phyloP scores from a whole-genome alignment of 2,113 vertebrate species.

The Hippolais icterina region DNA sequence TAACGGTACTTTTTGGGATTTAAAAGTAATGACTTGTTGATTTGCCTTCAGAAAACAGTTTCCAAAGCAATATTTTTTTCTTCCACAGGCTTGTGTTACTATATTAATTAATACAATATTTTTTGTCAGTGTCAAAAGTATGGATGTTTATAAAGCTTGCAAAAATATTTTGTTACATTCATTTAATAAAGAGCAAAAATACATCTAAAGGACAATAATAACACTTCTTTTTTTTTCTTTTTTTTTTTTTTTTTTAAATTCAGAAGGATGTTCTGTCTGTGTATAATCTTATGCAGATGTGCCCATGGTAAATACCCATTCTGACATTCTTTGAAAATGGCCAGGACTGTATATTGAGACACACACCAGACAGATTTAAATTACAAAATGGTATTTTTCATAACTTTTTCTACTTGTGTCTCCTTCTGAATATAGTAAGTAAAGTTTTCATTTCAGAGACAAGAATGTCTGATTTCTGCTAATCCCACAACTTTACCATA shows the following conservation, averaged over 20 bases:
- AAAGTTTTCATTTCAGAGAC: conserved; percentile 55
- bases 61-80: conserved; percentile 36
- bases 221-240: neutral
- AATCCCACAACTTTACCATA: conserved; percentile 60
- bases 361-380: conserved; percentile 50
- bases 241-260: neutral
- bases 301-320: conserved; percentile 39
- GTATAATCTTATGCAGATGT: conserved; percentile 71
- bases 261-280: conserved; percentile 38
- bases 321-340: conserved; percentile 55
- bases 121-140: conserved; percentile 38
- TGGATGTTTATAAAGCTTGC: conserved; percentile 19
- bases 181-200: conserved; percentile 60
- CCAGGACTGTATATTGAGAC: conserved; percentile 54
- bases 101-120: neutral
- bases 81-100: conserved; percentile 1
- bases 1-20: conserved; percentile 31
- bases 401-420: conserved; percentile 38
- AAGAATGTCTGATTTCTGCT: conserved; percentile 69
- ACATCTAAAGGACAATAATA: conserved; percentile 38
- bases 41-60: conserved; percentile 30
- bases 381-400: conserved; percentile 63
- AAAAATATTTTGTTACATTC: conserved; percentile 40
- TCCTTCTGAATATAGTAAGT: conserved; percentile 35
- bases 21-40: conserved; percentile 51